These are phyloP conservation scores for Anorthoa munda DNA, from an alignment of 2,888 invertebrate genomes.

Conservation along the genomic window DNA sequence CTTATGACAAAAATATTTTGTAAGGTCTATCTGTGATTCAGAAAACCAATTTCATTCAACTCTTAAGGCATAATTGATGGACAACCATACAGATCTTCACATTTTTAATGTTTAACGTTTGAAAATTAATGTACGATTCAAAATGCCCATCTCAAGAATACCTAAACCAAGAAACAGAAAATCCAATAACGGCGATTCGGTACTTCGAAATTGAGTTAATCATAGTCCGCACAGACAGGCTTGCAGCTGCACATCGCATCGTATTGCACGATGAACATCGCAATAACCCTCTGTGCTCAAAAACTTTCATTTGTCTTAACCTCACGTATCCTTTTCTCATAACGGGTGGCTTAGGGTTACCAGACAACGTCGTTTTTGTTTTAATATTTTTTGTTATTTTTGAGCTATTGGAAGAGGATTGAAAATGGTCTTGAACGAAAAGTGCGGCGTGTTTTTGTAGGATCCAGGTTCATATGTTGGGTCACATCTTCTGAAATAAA, in stretches of 20 bases:
- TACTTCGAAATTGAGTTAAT: constrained; percentile 35
- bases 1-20: too few species aligned
- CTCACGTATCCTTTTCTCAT: constrained; percentile 71
- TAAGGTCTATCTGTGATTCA: too few species aligned
- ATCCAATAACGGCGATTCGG: constrained; percentile 1
- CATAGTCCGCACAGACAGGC: constrained; percentile 10
- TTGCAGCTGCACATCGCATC: constrained; percentile 28
- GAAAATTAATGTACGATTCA: too few species aligned
- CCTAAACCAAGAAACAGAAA: background rate
- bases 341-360: constrained; percentile 50
- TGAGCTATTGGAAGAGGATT: constrained; percentile 28
- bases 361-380: constrained; percentile 9
- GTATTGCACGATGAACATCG: constrained; percentile 37
- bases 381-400: constrained; percentile 48
- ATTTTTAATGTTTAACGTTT: too few species aligned
- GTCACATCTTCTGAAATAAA: too few species aligned
- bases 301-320: constrained; percentile 71
- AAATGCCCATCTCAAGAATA: too few species aligned
- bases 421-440: background rate
- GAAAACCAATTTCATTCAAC: too few species aligned
- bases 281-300: constrained; percentile 63
- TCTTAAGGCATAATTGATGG: too few species aligned
- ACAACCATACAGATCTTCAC: too few species aligned
- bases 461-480: background rate
- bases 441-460: background rate